phyloP scores from a whole-genome alignment of 2,113 vertebrate genomes.

The Rattus rattus region DNA sequence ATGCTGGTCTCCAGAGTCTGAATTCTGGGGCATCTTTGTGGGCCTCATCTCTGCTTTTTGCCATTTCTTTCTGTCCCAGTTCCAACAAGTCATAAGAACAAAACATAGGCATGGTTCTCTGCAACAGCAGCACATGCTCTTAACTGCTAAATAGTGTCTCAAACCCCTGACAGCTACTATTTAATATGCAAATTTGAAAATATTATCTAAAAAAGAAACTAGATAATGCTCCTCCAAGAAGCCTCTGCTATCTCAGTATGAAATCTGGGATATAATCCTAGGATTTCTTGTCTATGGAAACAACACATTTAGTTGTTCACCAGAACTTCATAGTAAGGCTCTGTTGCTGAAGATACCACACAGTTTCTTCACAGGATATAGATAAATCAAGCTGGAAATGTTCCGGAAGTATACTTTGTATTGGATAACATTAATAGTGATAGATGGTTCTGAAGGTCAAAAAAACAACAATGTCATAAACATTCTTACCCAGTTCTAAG shows the following conservation, averaged over 20 bases:
- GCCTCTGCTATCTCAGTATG: fast-evolving
- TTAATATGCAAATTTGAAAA: neutral
- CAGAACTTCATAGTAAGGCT: neutral
- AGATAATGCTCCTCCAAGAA: neutral
- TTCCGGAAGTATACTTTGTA: neutral
- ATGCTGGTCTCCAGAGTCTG: too few relatives aligned
- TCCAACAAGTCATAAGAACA: neutral
- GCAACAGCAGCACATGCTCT: neutral
- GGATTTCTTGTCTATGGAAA: neutral
- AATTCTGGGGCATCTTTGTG: too few relatives aligned
- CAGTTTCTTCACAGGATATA: neutral
- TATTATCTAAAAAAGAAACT: neutral
- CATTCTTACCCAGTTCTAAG: neutral
- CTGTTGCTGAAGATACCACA: neutral
- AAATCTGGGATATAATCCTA: neutral
- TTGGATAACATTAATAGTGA: neutral
- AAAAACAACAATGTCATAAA: neutral
- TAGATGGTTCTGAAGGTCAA: neutral
- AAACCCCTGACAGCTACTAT: neutral
- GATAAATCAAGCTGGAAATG: neutral
- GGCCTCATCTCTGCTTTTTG: too few relatives aligned
- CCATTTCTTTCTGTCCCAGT: too few relatives aligned
- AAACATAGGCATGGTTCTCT: neutral
- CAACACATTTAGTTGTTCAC: neutral
- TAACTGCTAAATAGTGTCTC: neutral